A percentile compares a stretch with the other conserved stretches of the same genome.
These are phyloP conservation scores for Chironex yamaguchii DNA, from an alignment of 30 jellyfish, hydroid and myxozoan species.

Conservation along the genomic window DNA sequence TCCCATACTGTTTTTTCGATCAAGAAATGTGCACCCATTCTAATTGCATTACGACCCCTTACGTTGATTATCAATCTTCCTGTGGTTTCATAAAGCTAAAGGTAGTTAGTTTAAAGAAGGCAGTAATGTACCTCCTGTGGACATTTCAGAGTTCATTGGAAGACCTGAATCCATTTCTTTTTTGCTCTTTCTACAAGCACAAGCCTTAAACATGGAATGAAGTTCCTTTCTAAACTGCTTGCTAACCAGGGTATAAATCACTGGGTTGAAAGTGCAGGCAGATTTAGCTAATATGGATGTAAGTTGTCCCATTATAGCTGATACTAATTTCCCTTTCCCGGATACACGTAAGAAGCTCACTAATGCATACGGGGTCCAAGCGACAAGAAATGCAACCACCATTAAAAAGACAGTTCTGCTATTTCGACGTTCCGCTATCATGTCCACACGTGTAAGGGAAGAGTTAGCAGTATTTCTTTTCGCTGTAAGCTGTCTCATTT, in stretches of 20 bases:
- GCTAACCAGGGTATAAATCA: background rate
- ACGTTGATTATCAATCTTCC: too few relatives aligned
- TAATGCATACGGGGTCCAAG: slow-evolving; percentile 74
- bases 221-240: background rate
- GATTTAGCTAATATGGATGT: slow-evolving; percentile 65
- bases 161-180: too few relatives aligned
- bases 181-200: too few relatives aligned
- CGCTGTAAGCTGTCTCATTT: background rate
- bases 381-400: slow-evolving; percentile 41
- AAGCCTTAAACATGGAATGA: background rate
- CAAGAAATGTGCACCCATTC: too few relatives aligned
- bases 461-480: background rate
- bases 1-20: too few relatives aligned
- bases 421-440: slow-evolving; percentile 59
- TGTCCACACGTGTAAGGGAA: background rate
- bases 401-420: slow-evolving; percentile 29
- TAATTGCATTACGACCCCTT: too few relatives aligned
- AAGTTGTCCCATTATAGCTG: background rate
- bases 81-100: too few relatives aligned
- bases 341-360: slow-evolving; percentile 16
- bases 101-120: too few relatives aligned
- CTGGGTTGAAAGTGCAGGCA: background rate
- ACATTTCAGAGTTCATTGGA: too few relatives aligned
- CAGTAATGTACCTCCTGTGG: too few relatives aligned
- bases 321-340: background rate